Evolutionary conservation across 1,140 invertebrate genomes (phyloP).

Genomic region (Leptopilina boulardi): DNA sequence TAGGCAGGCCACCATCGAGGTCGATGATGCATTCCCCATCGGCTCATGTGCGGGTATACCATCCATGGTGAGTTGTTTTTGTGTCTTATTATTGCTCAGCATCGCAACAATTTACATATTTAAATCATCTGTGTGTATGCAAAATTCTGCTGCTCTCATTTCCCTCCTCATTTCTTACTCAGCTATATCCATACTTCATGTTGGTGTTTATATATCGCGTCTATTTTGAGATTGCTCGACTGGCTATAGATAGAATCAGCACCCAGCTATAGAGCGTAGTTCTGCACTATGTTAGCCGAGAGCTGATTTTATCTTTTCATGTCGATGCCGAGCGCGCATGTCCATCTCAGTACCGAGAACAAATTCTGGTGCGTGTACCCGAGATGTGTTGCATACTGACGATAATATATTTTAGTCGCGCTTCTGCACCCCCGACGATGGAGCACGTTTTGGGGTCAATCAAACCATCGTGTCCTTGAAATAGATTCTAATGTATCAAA

Average conservation of each 20-base stretch:
- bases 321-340: slow-evolving; percentile 43
- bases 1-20: slow-evolving; percentile 70
- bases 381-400: slow-evolving; percentile 41
- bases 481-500: neutral
- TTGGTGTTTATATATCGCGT: slow-evolving; percentile 51
- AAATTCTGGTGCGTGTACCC: neutral
- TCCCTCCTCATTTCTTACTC: slow-evolving; percentile 40
- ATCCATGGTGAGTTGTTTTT: slow-evolving; percentile 50
- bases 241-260: slow-evolving; percentile 75
- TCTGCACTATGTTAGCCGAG: slow-evolving; percentile 40
- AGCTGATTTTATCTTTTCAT: slow-evolving; percentile 43
- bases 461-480: neutral
- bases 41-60: slow-evolving; percentile 47
- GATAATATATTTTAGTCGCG: slow-evolving; percentile 51
- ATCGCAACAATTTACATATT: too few species aligned
- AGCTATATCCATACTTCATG: slow-evolving; percentile 49
- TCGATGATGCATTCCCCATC: slow-evolving; percentile 60
- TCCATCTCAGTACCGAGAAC: slow-evolving; percentile 16
- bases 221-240: slow-evolving; percentile 74
- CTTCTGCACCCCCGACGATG: slow-evolving; percentile 20
- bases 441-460: neutral
- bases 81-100: too few species aligned
- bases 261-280: slow-evolving; percentile 58
- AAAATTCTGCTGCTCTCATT: neutral
- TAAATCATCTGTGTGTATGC: too few species aligned